phyloP scores from a whole-genome alignment of 92 coral and sea anemone species.

The Epizoanthus stellaris region DNA sequence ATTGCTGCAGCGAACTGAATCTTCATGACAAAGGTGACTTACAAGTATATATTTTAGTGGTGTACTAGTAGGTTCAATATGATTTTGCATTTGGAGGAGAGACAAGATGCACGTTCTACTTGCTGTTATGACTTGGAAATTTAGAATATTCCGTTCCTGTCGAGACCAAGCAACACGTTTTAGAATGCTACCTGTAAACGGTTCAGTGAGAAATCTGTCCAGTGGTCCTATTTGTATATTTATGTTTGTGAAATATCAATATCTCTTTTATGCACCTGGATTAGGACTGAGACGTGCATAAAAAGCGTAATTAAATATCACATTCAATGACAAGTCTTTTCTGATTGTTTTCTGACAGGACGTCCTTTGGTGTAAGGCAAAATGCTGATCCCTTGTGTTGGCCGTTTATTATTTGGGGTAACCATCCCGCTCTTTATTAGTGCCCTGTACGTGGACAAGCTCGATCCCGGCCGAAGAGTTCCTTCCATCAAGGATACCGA shows the following conservation, averaged over 20 bases:
- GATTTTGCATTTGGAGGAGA: background rate
- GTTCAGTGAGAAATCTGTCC: background rate
- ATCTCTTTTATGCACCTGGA: slow-evolving; percentile 5
- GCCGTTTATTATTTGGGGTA: slow-evolving; percentile 71
- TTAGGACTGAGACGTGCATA: background rate
- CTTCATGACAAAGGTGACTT: slow-evolving; percentile 1
- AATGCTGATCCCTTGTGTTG: slow-evolving; percentile 70
- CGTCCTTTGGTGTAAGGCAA: slow-evolving; percentile 47
- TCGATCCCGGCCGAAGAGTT: background rate
- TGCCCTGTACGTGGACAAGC: slow-evolving; percentile 19
- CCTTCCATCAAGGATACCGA: slow-evolving; percentile 50
- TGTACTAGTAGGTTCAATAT: background rate
- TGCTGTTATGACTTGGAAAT: slow-evolving; percentile 2
- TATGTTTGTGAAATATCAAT: slow-evolving; percentile 18
- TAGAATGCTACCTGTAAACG: background rate
- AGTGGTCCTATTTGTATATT: slow-evolving; percentile 23
- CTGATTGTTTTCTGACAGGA: slow-evolving; percentile 47
- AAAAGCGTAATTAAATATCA: background rate
- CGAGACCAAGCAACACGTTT: background rate
- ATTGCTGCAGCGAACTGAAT: slow-evolving; percentile 3
- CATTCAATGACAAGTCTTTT: slow-evolving; percentile 2
- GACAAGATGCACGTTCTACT: too few species aligned
- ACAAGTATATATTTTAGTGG: background rate
- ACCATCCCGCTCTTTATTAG: slow-evolving; percentile 44
- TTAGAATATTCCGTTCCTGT: background rate